Evolutionary conservation across 2,113 vertebrate species (phyloP).

Genomic region (sheep (Ovis aries)): DNA sequence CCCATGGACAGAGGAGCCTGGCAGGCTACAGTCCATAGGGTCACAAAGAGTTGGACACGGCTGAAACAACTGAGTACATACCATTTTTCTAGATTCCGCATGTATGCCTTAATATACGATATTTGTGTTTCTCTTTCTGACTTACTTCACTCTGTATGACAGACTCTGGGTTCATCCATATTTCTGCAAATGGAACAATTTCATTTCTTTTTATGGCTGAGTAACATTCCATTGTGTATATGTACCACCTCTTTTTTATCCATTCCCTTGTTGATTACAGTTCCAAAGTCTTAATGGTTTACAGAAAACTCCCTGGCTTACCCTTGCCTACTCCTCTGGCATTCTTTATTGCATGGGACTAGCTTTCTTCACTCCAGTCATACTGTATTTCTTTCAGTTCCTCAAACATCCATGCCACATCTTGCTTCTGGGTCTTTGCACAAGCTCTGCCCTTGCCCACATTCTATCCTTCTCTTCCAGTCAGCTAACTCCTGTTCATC

Average conservation of each 20-base stretch:
- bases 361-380: not conserved
- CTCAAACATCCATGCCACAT: not conserved
- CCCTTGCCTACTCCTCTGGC: not conserved
- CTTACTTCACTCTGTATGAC: not conserved
- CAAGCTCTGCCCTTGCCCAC: not conserved
- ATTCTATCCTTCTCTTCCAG: not conserved
- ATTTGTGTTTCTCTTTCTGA: not conserved
- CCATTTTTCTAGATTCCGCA: not conserved
- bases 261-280: not conserved
- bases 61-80: not conserved
- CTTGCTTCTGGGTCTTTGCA: not conserved
- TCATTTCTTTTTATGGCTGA: not conserved
- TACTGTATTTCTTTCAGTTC: not conserved
- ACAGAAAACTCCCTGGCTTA: not conserved
- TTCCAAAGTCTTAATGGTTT: not conserved
- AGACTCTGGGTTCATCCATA: not conserved
- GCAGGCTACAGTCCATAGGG: not conserved
- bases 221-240: not conserved
- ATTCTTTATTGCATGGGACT: not conserved
- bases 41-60: not conserved
- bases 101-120: not conserved
- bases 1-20: not conserved
- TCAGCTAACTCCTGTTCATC: not conserved
- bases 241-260: not conserved
- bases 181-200: not conserved